A percentile compares a stretch with the other conserved stretches of the same genome.
Conservation (phyloP, 2,113 vertebrate genomes). For the Mesitornis unicolor region DNA sequence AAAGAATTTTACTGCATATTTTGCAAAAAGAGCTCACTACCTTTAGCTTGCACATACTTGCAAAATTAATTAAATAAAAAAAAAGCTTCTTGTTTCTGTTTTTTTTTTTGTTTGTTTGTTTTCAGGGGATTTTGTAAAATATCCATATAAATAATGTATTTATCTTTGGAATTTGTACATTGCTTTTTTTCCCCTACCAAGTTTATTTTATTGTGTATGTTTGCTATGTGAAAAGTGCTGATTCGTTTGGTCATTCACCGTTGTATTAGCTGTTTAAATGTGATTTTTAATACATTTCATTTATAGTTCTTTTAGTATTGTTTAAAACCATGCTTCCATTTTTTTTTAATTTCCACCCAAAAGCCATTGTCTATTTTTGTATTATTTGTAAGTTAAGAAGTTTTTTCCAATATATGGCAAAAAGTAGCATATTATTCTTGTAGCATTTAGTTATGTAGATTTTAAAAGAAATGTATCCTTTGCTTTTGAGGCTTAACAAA, state of each 20-base stretch:
- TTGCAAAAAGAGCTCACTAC: slow-evolving; percentile 88
- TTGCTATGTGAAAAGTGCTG: slow-evolving; percentile 89
- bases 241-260: slow-evolving; percentile 85
- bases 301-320: slow-evolving; percentile 84
- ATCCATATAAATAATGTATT: slow-evolving; percentile 99
- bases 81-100: slow-evolving; percentile 70
- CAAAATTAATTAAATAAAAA: slow-evolving; percentile 76
- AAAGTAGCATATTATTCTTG: slow-evolving; percentile 95
- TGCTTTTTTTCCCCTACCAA: slow-evolving; percentile 74
- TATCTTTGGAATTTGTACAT: slow-evolving; percentile 97
- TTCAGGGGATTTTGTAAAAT: slow-evolving; percentile 91
- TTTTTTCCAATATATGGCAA: slow-evolving; percentile 92
- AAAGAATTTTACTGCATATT: slow-evolving; percentile 84
- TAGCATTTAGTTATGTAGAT: slow-evolving; percentile 96
- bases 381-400: slow-evolving; percentile 97
- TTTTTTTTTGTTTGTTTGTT: slow-evolving; percentile 75
- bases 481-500: slow-evolving; percentile 88
- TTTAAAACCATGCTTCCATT: slow-evolving; percentile 87
- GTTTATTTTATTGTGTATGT: slow-evolving; percentile 93
- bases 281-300: slow-evolving; percentile 86
- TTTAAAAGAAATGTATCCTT: slow-evolving; percentile 90
- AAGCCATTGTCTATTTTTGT: slow-evolving; percentile 98
- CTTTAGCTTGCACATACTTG: slow-evolving; percentile 83
- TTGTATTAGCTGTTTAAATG: slow-evolving; percentile 92
- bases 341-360: slow-evolving; percentile 84